Percentiles rank a stretch among this genome's conserved stretches.
These are phyloP conservation scores for Eolophus roseicapilla DNA, from an alignment of 2,113 vertebrate species.

Conservation along the genomic window DNA sequence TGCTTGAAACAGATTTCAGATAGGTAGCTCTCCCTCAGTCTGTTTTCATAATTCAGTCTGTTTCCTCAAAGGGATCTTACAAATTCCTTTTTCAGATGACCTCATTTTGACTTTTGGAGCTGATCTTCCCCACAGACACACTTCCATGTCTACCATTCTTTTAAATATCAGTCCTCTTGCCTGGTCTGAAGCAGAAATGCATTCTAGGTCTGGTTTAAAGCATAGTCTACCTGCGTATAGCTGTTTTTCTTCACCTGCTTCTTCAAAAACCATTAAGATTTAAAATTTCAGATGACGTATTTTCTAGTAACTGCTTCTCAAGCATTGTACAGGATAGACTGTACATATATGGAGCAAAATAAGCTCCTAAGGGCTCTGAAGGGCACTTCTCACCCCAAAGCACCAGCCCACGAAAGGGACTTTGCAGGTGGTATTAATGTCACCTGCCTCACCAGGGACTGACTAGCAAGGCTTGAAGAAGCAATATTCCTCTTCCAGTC, in stretches of 20 bases:
- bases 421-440: accelerated
- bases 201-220: neutral
- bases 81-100: neutral
- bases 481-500: neutral
- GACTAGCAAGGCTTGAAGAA: neutral
- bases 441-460: neutral
- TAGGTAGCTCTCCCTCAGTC: neutral
- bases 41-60: neutral
- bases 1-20: neutral
- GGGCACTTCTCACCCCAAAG: neutral
- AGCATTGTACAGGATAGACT: accelerated
- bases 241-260: neutral
- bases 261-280: neutral
- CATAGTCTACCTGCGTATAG: accelerated
- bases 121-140: neutral
- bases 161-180: neutral
- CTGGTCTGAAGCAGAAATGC: accelerated
- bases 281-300: neutral
- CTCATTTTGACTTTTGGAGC: neutral
- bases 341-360: accelerated
- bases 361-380: neutral
- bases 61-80: neutral
- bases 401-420: neutral
- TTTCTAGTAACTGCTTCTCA: neutral
- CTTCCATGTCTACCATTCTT: neutral